phyloP scores from a whole-genome alignment of 2,888 invertebrate genomes.

The Nymphalis urticae region DNA sequence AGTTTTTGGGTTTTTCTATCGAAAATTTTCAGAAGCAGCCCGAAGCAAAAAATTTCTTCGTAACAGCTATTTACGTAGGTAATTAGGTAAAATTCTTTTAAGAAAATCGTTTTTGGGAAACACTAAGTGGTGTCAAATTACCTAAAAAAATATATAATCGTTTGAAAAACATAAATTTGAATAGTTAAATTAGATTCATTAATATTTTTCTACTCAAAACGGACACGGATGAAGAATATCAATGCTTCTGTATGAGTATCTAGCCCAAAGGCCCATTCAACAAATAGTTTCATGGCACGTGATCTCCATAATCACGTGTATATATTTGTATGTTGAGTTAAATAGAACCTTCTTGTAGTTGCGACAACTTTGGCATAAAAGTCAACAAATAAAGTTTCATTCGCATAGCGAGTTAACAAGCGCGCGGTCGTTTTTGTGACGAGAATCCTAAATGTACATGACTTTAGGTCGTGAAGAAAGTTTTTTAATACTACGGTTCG shows the following conservation, averaged over 20 bases:
- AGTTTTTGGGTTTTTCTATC: too few relatives aligned
- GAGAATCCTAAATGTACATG: slow-evolving; percentile 61
- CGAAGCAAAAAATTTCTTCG: too few relatives aligned
- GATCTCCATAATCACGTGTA: not conserved
- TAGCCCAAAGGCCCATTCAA: not conserved
- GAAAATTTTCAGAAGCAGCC: too few relatives aligned
- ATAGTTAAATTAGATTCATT: too few relatives aligned
- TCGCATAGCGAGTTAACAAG: slow-evolving; percentile 57
- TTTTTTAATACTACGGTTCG: slow-evolving; percentile 21
- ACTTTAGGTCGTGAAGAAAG: slow-evolving; percentile 21
- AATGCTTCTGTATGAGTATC: not conserved
- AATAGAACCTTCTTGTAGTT: slow-evolving; percentile 22
- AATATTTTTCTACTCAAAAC: too few relatives aligned
- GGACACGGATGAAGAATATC: too few relatives aligned
- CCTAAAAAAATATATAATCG: too few relatives aligned
- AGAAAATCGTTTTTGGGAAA: too few relatives aligned
- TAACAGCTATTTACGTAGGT: too few relatives aligned
- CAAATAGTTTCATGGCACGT: not conserved
- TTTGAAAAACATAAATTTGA: too few relatives aligned
- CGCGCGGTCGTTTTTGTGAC: slow-evolving; percentile 55
- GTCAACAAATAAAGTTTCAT: slow-evolving; percentile 42
- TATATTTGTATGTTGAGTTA: slow-evolving; percentile 14
- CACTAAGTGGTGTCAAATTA: too few relatives aligned
- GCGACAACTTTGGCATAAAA: slow-evolving; percentile 21
- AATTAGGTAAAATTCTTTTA: too few relatives aligned